Evolutionary conservation across 2,888 invertebrate genomes (phyloP).

Genomic region (Myathropa florea): DNA sequence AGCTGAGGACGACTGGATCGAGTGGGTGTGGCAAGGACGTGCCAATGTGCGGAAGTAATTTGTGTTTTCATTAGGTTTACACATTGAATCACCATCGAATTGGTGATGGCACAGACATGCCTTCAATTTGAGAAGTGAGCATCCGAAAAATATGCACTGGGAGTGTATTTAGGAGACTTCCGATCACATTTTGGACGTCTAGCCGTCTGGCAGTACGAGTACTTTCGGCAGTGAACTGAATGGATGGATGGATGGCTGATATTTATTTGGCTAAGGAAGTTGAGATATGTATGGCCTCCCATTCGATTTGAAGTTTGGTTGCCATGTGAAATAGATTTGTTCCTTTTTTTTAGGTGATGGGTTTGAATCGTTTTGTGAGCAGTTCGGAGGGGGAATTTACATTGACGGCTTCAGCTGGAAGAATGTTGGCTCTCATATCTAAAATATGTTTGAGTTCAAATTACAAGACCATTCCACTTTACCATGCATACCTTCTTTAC

Average conservation of each 20-base stretch:
- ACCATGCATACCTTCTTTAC: too few species aligned
- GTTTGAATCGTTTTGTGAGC: too few species aligned
- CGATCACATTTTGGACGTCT: slow-evolving; percentile 77
- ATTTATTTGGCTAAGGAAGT: background rate
- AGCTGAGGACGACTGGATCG: background rate
- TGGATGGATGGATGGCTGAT: background rate
- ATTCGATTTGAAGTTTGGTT: background rate
- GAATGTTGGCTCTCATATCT: too few species aligned
- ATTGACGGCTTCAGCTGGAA: too few species aligned
- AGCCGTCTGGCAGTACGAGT: slow-evolving; percentile 76
- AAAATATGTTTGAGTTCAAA: too few species aligned
- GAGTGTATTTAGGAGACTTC: slow-evolving; percentile 79
- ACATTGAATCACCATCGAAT: slow-evolving; percentile 68
- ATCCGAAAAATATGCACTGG: slow-evolving; percentile 27
- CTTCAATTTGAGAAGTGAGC: slow-evolving; percentile 31
- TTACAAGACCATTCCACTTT: too few species aligned
- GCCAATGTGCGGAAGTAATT: slow-evolving; percentile 79
- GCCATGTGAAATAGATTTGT: background rate
- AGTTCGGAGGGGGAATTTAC: too few species aligned
- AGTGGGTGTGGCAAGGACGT: slow-evolving; percentile 73
- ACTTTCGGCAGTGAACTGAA: background rate
- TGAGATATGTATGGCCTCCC: background rate
- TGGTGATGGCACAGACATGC: slow-evolving; percentile 53
- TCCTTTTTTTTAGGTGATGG: background rate
- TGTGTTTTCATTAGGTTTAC: slow-evolving; percentile 78